phyloP scores from a whole-genome alignment of 2,113 vertebrate species.

The Epinephelus moara region DNA sequence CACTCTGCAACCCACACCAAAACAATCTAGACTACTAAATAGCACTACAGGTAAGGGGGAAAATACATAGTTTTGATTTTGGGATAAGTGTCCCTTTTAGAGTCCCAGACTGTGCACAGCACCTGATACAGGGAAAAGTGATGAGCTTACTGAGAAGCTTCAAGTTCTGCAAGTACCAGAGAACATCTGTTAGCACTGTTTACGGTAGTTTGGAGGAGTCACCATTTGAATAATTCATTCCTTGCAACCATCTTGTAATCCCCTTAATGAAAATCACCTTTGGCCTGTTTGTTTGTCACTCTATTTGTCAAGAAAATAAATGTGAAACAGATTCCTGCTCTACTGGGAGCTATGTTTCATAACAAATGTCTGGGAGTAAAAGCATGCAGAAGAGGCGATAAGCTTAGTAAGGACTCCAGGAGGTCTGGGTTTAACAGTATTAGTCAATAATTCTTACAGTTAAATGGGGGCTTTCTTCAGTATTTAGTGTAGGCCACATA shows the following conservation, averaged over 20 bases:
- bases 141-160: background rate
- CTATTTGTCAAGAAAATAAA: constrained; percentile 18
- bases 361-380: background rate
- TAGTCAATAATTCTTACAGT: background rate
- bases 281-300: constrained; percentile 14
- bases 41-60: too few species aligned
- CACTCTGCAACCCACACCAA: too few species aligned
- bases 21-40: too few species aligned
- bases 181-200: constrained; percentile 23
- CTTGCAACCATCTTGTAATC: background rate
- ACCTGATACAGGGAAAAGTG: background rate
- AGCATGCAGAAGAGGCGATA: background rate
- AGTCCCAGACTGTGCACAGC: too few species aligned
- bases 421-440: constrained; percentile 6
- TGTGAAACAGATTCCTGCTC: constrained; percentile 29
- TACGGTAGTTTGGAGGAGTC: background rate
- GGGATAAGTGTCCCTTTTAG: too few species aligned
- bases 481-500: background rate
- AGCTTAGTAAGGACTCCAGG: background rate
- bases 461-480: background rate
- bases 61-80: too few species aligned
- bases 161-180: background rate
- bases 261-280: constrained; percentile 31
- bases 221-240: background rate
- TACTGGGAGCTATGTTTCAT: constrained; percentile 17